Conservation (phyloP, 2,797 vertebrate genomes). For the Tragelaphus oryx region DNA sequence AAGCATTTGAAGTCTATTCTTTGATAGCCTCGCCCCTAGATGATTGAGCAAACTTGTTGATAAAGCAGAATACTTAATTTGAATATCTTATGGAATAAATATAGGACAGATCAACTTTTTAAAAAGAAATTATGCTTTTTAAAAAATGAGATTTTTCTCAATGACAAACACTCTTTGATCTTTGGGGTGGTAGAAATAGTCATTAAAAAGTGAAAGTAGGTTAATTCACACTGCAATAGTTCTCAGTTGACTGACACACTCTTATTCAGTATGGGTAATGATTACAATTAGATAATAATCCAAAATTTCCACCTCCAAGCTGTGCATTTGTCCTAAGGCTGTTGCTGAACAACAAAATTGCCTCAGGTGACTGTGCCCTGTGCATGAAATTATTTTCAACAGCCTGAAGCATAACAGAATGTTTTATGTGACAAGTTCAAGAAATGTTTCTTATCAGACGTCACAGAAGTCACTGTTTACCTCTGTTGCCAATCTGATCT, state of each 20-base stretch:
- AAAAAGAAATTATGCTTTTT: neutral
- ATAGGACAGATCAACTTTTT: neutral
- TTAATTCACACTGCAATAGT: neutral
- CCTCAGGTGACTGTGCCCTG: neutral
- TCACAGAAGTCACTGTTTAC: neutral
- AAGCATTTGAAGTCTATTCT: conserved; percentile 5
- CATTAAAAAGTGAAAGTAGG: conserved; percentile 9
- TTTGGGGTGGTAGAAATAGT: neutral
- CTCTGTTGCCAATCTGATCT: conserved; percentile 6
- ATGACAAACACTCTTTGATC: conserved; percentile 25
- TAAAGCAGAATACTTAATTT: conserved; percentile 28
- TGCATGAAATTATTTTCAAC: conserved; percentile 48
- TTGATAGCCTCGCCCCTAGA: neutral
- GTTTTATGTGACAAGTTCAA: conserved; percentile 47
- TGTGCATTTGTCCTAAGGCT: conserved; percentile 48
- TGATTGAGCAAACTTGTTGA: neutral
- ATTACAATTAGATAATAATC: neutral
- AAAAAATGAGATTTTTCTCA: conserved; percentile 47
- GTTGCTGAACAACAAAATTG: conserved; percentile 30
- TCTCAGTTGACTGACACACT: neutral
- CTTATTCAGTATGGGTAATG: neutral
- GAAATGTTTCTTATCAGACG: conserved; percentile 29
- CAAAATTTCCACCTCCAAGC: neutral
- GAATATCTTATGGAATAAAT: conserved; percentile 29
- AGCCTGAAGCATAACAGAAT: conserved; percentile 43